Base-by-base conservation (phyloP, 2,888 invertebrate species). In the Dioctria rufipes region DNA sequence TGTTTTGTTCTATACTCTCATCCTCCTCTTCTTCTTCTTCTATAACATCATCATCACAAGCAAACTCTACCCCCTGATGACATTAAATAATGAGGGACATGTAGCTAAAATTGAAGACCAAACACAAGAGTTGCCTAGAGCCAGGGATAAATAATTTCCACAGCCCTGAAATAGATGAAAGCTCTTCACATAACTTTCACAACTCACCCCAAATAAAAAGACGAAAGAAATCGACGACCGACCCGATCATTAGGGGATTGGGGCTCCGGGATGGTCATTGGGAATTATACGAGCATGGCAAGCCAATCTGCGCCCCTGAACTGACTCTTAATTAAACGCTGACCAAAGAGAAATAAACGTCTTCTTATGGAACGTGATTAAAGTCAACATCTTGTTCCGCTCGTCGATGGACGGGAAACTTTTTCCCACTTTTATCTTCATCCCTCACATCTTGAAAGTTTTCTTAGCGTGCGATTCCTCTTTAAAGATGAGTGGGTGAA, bases 331-430 rank as follows among this genome's bases (percentile, higher is more conserved):
- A 82, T 82, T 82, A 82, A 82, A 82, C 81, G 82, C 81, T 81
- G 82, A 82, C 80, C 81, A 80, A 82, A 81, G 80, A 81, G 80
- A 81, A 80, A 81, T 81, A 81, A 77, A 81, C 83, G 81, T 82
- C 82, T 82, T 82, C 79, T 81, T 81, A 82, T 81, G 82, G 82
- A 81, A 83, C 83, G 83, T 83, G 83, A 83, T 83, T 82, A 82
- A 82, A 83, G 82, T 82, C 82, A 83, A 83, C 82, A 83, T 83
- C 82, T 83, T 83, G 82, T 82, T 80, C 80, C 78, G 75, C 81
- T 80, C 73, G 60, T 81, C 80, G 77, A 81, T 81, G 75, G 65
- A 81, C 81, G 78, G 42, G 58, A 78, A 78, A 81, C 49, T 81
- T 81, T 81, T 69, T 78, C 66, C 49, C 66, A 46, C 77, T 77